Evolutionary conservation across 2,113 vertebrate species (phyloP), one percentile per base, ranked within the genome.

Genomic region (Eulemur rufifrons): DNA sequence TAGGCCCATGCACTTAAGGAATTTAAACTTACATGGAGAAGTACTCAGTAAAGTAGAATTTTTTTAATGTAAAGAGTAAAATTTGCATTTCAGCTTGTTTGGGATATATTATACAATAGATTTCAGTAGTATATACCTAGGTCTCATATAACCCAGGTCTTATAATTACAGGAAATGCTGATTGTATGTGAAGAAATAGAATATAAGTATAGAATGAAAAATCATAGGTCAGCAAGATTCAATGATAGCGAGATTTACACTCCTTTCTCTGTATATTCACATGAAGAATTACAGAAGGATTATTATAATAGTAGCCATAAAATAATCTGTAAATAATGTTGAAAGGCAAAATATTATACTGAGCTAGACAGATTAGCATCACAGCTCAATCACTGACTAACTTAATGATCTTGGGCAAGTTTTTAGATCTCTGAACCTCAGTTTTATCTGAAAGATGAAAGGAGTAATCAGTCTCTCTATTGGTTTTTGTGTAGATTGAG

Each of bases 21-120:
- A 86, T 47, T 89, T 77, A 95, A 77, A 20, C 20, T 71, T 47
- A 47, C n/a, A 54, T 50, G 29, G 37, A 47, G 27, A 87, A 73
- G 25, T 50, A 25, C 14, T 3, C 45, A 78, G 37, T 29, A 37
- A 56, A 11, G 14, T 78, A 34, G 8, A 59, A 66, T 25, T 81
- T 69, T 81, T 76, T 86, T n/a, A 91, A 25, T 68, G 29, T 74
- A 14, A 86, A 82, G 29, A 97, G 82, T 25, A 54, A 82, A 84
- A 56, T 96, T 42, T 91, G 17, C 37, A 52, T 86, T 89, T 82
- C 81, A 77, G 1, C 6, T 85, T 64, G 21, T 50, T 92, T 63
- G 23, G 23, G 34, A 80, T 88, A 56, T 73, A 59, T 66, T 74
- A 76, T 61, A 29, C 42, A 68, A 47, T 42, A 82, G 23, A 87